These are phyloP conservation scores for Phataginus tetradactyla DNA, from an alignment of 2,797 vertebrate species.

Conservation along the genomic window DNA sequence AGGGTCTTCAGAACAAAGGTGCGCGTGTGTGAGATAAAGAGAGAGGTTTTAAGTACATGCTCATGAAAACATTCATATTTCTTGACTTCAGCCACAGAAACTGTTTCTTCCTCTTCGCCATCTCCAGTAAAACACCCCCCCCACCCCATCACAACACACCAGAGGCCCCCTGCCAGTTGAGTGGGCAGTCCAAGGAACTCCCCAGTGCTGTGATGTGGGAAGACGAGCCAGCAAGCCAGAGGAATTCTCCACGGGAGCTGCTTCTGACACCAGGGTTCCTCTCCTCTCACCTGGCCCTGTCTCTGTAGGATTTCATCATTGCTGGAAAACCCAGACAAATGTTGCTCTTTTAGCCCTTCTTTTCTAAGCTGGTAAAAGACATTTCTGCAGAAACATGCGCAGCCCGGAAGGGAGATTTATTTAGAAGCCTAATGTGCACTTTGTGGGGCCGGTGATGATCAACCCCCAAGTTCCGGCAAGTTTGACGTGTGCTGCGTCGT, in stretches of 20 bases:
- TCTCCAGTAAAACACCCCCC: constrained; percentile 51
- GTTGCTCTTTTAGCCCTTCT: background rate
- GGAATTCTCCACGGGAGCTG: background rate
- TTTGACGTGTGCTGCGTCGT: background rate
- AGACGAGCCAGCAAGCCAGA: background rate
- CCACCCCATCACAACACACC: constrained; percentile 43
- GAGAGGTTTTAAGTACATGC: background rate
- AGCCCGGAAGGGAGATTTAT: background rate
- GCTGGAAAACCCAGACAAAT: background rate
- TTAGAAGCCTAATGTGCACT: background rate
- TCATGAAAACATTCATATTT: background rate
- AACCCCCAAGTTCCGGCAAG: background rate
- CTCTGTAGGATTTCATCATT: background rate
- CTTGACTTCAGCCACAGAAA: background rate
- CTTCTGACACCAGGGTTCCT: background rate
- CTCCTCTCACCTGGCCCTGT: background rate
- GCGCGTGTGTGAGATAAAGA: background rate
- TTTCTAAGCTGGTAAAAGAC: background rate
- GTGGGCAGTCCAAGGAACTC: constrained; percentile 37
- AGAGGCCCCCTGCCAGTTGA: background rate
- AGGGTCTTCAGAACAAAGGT: background rate
- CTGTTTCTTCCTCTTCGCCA: constrained; percentile 27
- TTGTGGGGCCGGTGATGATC: background rate
- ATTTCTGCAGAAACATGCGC: background rate
- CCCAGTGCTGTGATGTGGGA: background rate